Conservation (phyloP, 2,888 invertebrate species). For the Galerucella nymphaeae region DNA sequence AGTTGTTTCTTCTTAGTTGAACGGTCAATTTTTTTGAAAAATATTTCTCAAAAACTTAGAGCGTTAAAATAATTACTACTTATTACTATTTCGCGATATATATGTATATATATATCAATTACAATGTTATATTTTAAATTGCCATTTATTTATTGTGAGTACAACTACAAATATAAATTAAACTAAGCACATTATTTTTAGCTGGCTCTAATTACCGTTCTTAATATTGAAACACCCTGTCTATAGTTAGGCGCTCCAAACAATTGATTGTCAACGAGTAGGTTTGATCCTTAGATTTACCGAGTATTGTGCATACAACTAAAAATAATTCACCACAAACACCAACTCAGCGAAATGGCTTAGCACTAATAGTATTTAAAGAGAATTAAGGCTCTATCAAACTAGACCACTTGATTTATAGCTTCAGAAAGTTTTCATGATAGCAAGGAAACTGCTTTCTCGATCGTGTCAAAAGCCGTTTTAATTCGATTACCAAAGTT, state of each 20-base stretch:
- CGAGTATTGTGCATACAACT: not conserved
- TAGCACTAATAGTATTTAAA: conserved; percentile 5
- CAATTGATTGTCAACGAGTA: too few species aligned
- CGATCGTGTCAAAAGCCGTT: conserved; percentile 15
- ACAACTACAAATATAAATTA: too few species aligned
- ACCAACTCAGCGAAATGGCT: not conserved
- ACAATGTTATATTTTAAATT: too few species aligned
- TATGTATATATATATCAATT: too few species aligned
- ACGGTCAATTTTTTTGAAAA: too few species aligned
- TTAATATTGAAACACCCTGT: not conserved
- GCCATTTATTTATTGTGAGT: too few species aligned
- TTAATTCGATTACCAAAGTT: conserved; percentile 20
- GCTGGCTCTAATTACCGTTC: too few species aligned
- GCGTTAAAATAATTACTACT: too few species aligned
- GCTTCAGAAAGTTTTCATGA: conserved; percentile 9
- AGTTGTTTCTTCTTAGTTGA: too few species aligned
- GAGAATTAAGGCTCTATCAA: conserved; percentile 10
- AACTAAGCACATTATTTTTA: too few species aligned
- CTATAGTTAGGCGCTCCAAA: not conserved
- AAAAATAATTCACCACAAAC: not conserved
- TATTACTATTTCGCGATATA: too few species aligned
- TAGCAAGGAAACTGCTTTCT: conserved; percentile 12
- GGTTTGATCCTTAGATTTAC: not conserved
- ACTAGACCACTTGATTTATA: conserved; percentile 14
- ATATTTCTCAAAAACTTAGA: too few species aligned